Evolutionary conservation across 92 coral and sea anemone species (phyloP).

Genomic region (Parazoanthus darwini): DNA sequence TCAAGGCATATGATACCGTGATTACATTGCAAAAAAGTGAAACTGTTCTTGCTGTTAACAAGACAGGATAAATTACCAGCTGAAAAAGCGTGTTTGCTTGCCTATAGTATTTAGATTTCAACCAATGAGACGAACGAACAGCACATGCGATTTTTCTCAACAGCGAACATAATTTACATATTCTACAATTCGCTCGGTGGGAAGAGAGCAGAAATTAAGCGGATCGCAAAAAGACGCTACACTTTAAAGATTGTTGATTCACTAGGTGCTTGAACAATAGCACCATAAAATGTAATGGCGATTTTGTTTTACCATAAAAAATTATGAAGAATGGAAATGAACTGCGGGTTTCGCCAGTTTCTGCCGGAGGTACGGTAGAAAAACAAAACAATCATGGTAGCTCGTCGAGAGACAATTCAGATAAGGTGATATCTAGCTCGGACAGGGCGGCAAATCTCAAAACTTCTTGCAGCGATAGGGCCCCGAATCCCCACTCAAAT

Average conservation of each 20-base stretch:
- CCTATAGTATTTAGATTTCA: not conserved
- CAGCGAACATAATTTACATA: slow-evolving; percentile 25
- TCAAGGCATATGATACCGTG: not conserved
- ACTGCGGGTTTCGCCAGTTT: slow-evolving; percentile 33
- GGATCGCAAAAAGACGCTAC: not conserved
- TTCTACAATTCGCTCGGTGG: not conserved
- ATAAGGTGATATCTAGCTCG: not conserved
- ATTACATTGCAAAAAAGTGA: not conserved
- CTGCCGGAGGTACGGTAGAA: slow-evolving; percentile 27
- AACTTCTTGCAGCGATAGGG: not conserved
- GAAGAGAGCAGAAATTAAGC: not conserved
- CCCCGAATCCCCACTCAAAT: not conserved
- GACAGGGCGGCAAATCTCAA: not conserved
- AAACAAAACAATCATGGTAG: slow-evolving; percentile 15
- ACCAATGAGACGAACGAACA: slow-evolving; percentile 22
- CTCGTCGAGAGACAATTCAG: not conserved
- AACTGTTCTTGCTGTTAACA: not conserved
- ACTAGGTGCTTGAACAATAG: slow-evolving; percentile 1
- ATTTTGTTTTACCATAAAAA: not conserved
- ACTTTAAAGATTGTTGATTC: not conserved
- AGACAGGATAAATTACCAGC: slow-evolving; percentile 15
- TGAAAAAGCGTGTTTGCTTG: slow-evolving; percentile 29
- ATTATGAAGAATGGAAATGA: slow-evolving; percentile 38
- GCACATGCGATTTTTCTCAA: not conserved
- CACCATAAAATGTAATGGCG: not conserved